Base-by-base conservation (phyloP, 1,140 invertebrate genomes). In the Lordiphosa stackelbergi region DNA sequence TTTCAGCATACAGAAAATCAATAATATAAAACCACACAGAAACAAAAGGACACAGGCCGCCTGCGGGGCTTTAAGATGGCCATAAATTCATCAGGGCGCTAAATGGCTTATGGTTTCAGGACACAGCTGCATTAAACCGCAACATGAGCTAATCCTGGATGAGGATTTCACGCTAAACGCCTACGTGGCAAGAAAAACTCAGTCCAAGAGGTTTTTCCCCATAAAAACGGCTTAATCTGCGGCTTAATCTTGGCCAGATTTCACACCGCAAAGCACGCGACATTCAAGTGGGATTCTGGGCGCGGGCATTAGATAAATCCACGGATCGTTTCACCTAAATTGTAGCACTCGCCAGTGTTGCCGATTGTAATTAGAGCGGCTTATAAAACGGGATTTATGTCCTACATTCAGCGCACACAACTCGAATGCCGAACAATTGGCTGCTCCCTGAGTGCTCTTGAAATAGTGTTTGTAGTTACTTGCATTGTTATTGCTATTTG, bases 1-100 rank as follows among this genome's bases (percentile, higher is more conserved):
- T 12, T 46, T 46, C 7, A 24, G 10, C 13, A n/a, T 9, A 34
- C 7, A 41, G n/a, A 53, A 68, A 68, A 68, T 68, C 63, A 68
- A 68, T 68, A 46, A 12, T 0, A 31, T 8, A 31, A 64, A 5
- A 16, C 38, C 22, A 35, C 41, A 31, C 41, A 31, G 12, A 41
- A 41, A 16, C 13, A 3, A 31, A 19, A 43, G 38, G 42, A 49
- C 40, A 13, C 35, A 45, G 28, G 28, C 28, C 10, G 22, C n/a
- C 28, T 24, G 35, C 5, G 37, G 9, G 56, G 42, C 70, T 58
- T 69, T 60, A 35, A 49, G 53, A 49, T 28, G 53, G 68, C 60
- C 77, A 75, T 81, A 81, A 81, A 81, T 81, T 81, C 75, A 83
- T 81, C 75, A 83, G 72, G 41, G 53, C 55, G 61, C 75, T 79